phyloP scores from a whole-genome alignment of 1,140 invertebrate species.

The Pseudobourletiella spinata region DNA sequence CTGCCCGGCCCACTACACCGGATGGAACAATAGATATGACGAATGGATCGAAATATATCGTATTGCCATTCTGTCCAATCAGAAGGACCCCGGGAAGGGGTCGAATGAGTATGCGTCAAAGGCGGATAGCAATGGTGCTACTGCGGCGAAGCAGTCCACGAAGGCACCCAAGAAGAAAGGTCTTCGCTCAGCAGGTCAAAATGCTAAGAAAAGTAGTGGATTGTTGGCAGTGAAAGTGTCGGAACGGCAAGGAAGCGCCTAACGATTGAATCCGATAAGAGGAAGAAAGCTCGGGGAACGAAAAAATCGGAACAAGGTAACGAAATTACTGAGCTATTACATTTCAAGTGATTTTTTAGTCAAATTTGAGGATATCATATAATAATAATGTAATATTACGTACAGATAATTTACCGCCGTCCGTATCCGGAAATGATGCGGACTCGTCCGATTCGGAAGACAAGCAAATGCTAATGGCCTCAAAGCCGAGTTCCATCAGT shows the following conservation, averaged over 20 bases:
- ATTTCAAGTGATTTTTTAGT: not conserved
- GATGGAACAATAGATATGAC: constrained; percentile 95
- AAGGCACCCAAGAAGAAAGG: constrained; percentile 4
- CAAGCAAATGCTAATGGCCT: not conserved
- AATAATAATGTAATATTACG: not conserved
- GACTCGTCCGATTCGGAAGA: constrained; percentile 22
- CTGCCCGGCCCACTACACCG: constrained; percentile 88
- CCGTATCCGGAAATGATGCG: constrained; percentile 11
- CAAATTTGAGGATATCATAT: not conserved
- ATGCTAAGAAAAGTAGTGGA: no score
- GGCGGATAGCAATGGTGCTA: no score
- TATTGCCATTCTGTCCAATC: constrained; percentile 63
- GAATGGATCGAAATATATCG: constrained; percentile 84
- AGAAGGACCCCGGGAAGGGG: not conserved
- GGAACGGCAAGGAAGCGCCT: constrained; percentile 10
- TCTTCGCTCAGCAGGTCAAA: not conserved
- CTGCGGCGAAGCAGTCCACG: not conserved
- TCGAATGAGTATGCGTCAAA: no score
- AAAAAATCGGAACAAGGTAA: constrained; percentile 22
- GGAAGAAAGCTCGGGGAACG: constrained; percentile 14
- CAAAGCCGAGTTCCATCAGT: constrained; percentile 6
- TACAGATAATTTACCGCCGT: not conserved
- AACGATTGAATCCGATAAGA: constrained; percentile 13
- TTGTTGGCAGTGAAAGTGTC: not conserved
- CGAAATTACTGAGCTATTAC: no score